Evolutionary conservation across 2,797 vertebrate genomes (phyloP).

Genomic region (Astyanax mexicanus): DNA sequence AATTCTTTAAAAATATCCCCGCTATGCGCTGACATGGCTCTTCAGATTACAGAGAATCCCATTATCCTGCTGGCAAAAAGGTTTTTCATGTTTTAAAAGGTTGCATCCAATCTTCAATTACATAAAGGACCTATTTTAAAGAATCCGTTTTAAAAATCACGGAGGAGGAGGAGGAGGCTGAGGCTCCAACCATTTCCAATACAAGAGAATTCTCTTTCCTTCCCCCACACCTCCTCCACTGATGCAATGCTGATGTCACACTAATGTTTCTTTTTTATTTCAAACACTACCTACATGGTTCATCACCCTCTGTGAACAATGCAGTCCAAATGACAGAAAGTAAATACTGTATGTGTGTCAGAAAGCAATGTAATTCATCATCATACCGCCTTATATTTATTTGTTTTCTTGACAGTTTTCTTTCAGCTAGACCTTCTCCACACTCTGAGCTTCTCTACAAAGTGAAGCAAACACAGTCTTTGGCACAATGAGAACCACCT

Average conservation of each 20-base stretch:
- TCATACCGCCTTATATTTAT: neutral
- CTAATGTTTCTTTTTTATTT: neutral
- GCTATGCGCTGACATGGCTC: neutral
- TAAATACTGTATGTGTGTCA: neutral
- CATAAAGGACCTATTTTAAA: neutral
- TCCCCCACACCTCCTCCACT: conserved; percentile 11
- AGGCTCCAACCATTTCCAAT: neutral
- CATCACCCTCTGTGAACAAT: neutral
- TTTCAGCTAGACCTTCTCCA: too few relatives aligned
- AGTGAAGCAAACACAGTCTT: too few relatives aligned
- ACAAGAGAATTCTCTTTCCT: neutral
- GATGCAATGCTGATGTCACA: conserved; percentile 1
- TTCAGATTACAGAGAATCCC: neutral
- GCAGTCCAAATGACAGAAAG: neutral
- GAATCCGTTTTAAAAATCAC: neutral
- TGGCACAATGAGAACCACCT: too few relatives aligned
- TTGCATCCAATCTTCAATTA: conserved; percentile 5
- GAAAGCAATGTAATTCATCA: neutral
- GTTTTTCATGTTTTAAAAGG: conserved; percentile 9
- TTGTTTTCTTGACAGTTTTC: too few relatives aligned
- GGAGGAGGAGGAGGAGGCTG: neutral
- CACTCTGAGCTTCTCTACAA: too few relatives aligned
- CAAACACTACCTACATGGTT: neutral
- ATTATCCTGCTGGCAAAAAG: neutral
- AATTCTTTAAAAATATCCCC: neutral